phyloP scores from a whole-genome alignment of 2,797 vertebrate species.

The Dendrocincla tyrannina region DNA sequence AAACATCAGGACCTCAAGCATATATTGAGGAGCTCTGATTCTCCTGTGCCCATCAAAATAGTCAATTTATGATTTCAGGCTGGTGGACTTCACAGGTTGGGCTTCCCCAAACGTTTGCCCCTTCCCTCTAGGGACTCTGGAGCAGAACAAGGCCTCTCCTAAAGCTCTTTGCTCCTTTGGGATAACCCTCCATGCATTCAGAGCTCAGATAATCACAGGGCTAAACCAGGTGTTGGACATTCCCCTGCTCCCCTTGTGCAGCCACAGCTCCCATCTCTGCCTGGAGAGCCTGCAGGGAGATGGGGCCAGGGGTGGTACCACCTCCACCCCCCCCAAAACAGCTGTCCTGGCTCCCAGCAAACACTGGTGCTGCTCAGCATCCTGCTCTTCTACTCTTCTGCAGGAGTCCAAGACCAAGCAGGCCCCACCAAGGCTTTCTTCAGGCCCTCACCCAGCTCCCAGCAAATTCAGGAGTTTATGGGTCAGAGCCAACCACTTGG shows the following conservation, averaged over 20 bases:
- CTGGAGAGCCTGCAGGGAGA: background rate
- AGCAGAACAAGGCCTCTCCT: background rate
- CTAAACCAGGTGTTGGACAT: background rate
- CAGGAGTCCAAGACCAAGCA: background rate
- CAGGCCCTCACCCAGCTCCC: background rate
- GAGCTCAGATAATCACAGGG: accelerated
- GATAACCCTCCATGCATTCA: background rate
- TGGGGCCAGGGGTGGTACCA: background rate
- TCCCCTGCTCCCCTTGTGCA: background rate
- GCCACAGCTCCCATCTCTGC: background rate
- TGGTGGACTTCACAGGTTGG: background rate
- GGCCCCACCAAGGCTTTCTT: accelerated
- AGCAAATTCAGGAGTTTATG: background rate
- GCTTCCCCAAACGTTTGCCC: accelerated
- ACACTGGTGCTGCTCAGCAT: background rate
- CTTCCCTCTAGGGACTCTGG: background rate
- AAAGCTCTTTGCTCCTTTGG: background rate
- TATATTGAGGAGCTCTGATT: accelerated
- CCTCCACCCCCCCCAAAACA: background rate
- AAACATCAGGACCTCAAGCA: background rate
- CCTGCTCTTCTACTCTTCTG: background rate
- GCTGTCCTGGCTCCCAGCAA: accelerated
- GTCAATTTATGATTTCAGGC: accelerated
- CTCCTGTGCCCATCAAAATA: background rate
- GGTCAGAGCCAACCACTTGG: background rate